Evolutionary conservation across 2,888 invertebrate genomes (phyloP), one percentile per base, ranked within the genome.

Genomic region (Silvanus unidentatus): DNA sequence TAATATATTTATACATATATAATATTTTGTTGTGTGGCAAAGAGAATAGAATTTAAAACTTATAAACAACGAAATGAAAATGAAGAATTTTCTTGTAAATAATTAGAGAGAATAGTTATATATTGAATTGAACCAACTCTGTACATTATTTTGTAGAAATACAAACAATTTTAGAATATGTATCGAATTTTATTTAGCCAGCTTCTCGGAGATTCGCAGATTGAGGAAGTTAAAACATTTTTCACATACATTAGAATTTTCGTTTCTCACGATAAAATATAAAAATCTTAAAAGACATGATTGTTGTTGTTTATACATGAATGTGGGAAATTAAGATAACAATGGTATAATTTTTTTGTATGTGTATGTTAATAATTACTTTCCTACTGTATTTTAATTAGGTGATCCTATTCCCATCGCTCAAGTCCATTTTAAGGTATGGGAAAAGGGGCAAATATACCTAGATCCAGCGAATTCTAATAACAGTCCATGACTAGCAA

Each of bases 301-400:
- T 54, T 58, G 54, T 58, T 54, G 53, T 55, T 55, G 57, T 60
- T 61, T 54, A 56, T 59, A 56, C 54, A 54, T 61, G 59, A 65
- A 60, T 66, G 68, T 69, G 69, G 68, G 69, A 69, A 68, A 55
- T 57, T 60, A 45, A 49, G 53, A 58, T 55, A 61, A 69, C 68
- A 71, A 71, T 69, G 61, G 65, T 56, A 60, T 65, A 60, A 64
- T 67, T 66, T 69, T 68, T 22, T 22, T 32, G 13, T 32, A 32
- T 32, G 11, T 32, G 10, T 32, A 5, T 32, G 22, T 32, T 65
- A 68, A 69, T 71, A 71, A 70, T 69, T 67, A 65, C 62, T 62
- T 66, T 64, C 63, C 69, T 66, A 60, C 63, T 68, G 69, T 66
- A 68, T 70, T 69, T 69, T 70, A 70, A 71, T 70, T 62, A 65